Evolutionary conservation across 1,140 invertebrate genomes (phyloP).

Genomic region (Polypedilum pembai): DNA sequence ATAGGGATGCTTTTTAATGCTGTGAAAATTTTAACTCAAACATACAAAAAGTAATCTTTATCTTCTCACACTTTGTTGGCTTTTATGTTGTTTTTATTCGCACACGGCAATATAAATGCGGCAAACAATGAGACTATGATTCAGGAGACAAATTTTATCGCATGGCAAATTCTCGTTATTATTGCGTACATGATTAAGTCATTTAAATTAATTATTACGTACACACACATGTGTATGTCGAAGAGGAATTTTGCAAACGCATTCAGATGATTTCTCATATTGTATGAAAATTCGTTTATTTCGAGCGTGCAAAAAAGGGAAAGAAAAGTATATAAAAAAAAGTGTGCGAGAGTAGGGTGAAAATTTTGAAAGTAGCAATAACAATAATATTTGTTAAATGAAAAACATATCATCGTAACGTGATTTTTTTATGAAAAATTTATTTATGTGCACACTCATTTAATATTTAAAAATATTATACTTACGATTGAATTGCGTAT

Average conservation of each 20-base stretch:
- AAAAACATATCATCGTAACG: too few species aligned
- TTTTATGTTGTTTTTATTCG: background rate
- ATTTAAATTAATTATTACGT: conserved; percentile 28
- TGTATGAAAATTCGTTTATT: background rate
- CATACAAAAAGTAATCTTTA: background rate
- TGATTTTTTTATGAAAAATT: too few species aligned
- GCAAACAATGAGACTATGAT: background rate
- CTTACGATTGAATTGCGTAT: too few species aligned
- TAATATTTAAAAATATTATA: too few species aligned
- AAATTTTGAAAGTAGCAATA: too few species aligned
- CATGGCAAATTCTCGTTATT: conserved; percentile 1
- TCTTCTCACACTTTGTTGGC: background rate
- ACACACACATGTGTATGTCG: background rate
- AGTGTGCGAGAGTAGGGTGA: too few species aligned
- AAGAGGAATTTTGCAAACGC: background rate
- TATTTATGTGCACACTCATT: too few species aligned
- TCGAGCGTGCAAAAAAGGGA: background rate
- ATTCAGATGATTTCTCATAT: background rate
- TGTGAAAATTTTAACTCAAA: background rate
- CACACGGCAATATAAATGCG: background rate
- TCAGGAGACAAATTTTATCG: background rate
- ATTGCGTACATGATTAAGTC: conserved; percentile 4
- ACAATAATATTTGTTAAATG: too few species aligned
- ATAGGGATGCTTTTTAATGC: background rate
- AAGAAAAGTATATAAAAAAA: background rate